Evolutionary conservation across 2,113 vertebrate species (phyloP).

Genomic region (Bungarus multicinctus): DNA sequence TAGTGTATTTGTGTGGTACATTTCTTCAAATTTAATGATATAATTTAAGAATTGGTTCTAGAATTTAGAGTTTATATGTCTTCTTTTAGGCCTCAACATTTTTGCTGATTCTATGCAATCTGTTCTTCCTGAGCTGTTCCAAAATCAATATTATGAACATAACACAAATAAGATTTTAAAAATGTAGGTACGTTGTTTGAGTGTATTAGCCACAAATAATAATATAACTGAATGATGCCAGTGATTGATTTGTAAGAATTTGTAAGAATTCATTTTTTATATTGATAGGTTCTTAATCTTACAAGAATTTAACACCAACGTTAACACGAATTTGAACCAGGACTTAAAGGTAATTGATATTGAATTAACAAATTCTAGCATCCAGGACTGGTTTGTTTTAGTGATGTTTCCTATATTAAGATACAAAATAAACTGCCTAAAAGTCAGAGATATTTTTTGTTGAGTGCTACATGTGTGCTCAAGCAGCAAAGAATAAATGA

Average conservation of each 20-base stretch:
- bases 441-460: neutral
- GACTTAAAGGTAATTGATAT: neutral
- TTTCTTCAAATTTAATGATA: constrained; percentile 48
- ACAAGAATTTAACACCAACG: neutral
- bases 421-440: neutral
- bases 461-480: neutral
- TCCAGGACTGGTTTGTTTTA: neutral
- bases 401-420: constrained; percentile 19
- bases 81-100: constrained; percentile 10
- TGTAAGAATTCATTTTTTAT: neutral
- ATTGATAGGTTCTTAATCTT: neutral
- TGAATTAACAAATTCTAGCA: neutral
- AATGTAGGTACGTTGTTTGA: neutral
- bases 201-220: neutral
- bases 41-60: constrained; percentile 8
- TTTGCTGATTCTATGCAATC: neutral
- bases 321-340: neutral
- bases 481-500: neutral
- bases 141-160: constrained; percentile 18
- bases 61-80: neutral
- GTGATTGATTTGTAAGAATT: neutral
- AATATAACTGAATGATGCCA: neutral
- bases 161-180: neutral
- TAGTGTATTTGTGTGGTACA: constrained; percentile 36
- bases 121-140: neutral